These are phyloP conservation scores for Chelonus formosanus DNA, from an alignment of 2,888 invertebrate genomes.

Conservation along the genomic window DNA sequence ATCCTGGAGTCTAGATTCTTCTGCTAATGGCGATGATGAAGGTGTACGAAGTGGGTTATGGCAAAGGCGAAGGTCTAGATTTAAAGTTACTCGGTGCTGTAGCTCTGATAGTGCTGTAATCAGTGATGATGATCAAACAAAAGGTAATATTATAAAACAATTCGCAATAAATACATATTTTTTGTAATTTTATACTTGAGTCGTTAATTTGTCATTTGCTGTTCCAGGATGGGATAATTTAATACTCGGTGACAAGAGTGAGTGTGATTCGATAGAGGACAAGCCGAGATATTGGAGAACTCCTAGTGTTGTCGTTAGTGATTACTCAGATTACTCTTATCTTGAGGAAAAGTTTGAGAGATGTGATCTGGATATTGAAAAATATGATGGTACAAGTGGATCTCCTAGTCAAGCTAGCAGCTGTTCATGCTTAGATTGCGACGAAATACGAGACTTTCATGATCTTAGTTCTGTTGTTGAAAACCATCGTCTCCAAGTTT, in stretches of 20 bases:
- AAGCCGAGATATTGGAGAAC: conserved; percentile 74
- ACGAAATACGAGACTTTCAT: conserved; percentile 52
- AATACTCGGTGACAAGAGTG: conserved; percentile 49
- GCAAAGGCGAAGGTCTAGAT: conserved; percentile 48
- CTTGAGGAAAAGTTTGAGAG: conserved; percentile 58
- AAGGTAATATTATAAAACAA: conserved; percentile 46
- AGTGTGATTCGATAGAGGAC: conserved; percentile 54
- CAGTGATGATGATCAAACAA: conserved; percentile 66
- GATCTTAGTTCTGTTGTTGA: conserved; percentile 44
- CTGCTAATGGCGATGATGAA: conserved; percentile 67
- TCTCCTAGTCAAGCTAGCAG: conserved; percentile 57
- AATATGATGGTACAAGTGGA: conserved; percentile 51
- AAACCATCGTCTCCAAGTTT: conserved; percentile 49
- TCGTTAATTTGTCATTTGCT: background rate
- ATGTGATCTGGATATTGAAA: conserved; percentile 57
- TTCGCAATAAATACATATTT: conserved; percentile 15
- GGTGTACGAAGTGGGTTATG: conserved; percentile 34
- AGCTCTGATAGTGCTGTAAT: conserved; percentile 68
- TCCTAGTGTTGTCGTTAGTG: conserved; percentile 87
- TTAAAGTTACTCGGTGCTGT: conserved; percentile 64
- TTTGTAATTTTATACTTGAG: background rate
- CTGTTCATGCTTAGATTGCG: conserved; percentile 60
- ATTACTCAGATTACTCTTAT: conserved; percentile 79
- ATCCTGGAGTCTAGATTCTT: conserved; percentile 67
- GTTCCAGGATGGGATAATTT: conserved; percentile 54